phyloP scores from a whole-genome alignment of 2,888 invertebrate species.

The Microctonus brassicae region DNA sequence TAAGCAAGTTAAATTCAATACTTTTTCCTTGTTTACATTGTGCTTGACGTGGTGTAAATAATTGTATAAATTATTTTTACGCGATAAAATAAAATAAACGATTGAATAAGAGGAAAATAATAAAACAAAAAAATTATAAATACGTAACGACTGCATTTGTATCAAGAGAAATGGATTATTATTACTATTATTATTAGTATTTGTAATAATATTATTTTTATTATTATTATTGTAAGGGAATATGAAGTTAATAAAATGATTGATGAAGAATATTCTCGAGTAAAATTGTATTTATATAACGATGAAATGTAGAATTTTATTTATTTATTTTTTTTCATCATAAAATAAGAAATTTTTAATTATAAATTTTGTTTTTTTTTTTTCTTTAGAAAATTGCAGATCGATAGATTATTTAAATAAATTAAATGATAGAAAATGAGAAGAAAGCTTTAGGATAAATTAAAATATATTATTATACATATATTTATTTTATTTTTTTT shows the following conservation, averaged over 20 bases:
- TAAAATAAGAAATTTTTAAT: slow-evolving; percentile 48
- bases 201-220: neutral
- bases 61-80: slow-evolving; percentile 59
- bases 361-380: slow-evolving; percentile 61
- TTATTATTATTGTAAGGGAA: neutral
- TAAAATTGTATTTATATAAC: neutral
- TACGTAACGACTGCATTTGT: slow-evolving; percentile 17
- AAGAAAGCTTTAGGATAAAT: too few relatives aligned
- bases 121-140: slow-evolving; percentile 10
- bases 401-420: too few relatives aligned
- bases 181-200: neutral
- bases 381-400: too few relatives aligned
- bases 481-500: too few relatives aligned
- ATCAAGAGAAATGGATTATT: neutral
- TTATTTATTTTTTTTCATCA: too few relatives aligned
- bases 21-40: neutral
- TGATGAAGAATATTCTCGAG: neutral
- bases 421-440: too few relatives aligned
- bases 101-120: slow-evolving; percentile 45
- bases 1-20: neutral
- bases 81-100: slow-evolving; percentile 31
- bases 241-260: neutral
- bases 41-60: slow-evolving; percentile 56
- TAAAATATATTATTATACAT: too few relatives aligned
- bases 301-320: neutral